phyloP scores from a whole-genome alignment of 2,113 vertebrate genomes.

The Cynoglossus semilaevis region DNA sequence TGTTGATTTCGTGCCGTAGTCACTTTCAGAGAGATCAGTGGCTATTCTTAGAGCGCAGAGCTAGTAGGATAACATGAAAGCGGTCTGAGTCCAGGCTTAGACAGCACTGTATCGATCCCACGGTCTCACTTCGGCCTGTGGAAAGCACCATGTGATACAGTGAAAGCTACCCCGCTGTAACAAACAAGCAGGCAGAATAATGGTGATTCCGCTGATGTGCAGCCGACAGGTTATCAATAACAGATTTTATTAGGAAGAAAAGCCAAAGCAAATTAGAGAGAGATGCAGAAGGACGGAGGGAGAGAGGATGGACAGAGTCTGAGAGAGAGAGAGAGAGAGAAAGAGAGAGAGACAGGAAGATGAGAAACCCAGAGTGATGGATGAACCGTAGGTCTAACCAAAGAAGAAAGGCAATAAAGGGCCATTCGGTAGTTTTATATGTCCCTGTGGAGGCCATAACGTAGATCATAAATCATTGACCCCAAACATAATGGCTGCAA shows the following conservation, averaged over 20 bases:
- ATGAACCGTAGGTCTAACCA: slow-evolving; percentile 56
- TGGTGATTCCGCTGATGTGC: slow-evolving; percentile 43
- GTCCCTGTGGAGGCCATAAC: slow-evolving; percentile 62
- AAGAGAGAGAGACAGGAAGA: neutral
- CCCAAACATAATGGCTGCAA: slow-evolving; percentile 52
- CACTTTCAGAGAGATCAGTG: slow-evolving; percentile 11
- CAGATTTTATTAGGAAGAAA: slow-evolving; percentile 53
- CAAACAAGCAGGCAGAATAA: slow-evolving; percentile 38
- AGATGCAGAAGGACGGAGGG: slow-evolving; percentile 9
- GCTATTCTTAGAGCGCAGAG: slow-evolving; percentile 10
- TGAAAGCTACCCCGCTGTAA: slow-evolving; percentile 20
- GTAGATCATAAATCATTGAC: slow-evolving; percentile 64
- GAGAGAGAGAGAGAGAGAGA: slow-evolving; percentile 16
- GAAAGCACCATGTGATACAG: slow-evolving; percentile 17
- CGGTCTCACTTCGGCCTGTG: slow-evolving; percentile 25
- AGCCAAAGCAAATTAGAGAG: slow-evolving; percentile 37
- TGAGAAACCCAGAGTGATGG: slow-evolving; percentile 55
- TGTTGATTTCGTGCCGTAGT: slow-evolving; percentile 18
- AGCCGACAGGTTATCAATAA: slow-evolving; percentile 61
- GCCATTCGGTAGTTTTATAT: slow-evolving; percentile 67
- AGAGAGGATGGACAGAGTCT: slow-evolving; percentile 12
- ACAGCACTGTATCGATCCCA: slow-evolving; percentile 30
- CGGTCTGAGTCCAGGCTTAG: slow-evolving; percentile 25
- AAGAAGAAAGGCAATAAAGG: slow-evolving; percentile 71
- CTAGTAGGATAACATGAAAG: slow-evolving; percentile 36